Evolutionary conservation across 2,888 invertebrate species (phyloP), one percentile per base, ranked within the genome.

Genomic region (Cepaea hortensis): DNA sequence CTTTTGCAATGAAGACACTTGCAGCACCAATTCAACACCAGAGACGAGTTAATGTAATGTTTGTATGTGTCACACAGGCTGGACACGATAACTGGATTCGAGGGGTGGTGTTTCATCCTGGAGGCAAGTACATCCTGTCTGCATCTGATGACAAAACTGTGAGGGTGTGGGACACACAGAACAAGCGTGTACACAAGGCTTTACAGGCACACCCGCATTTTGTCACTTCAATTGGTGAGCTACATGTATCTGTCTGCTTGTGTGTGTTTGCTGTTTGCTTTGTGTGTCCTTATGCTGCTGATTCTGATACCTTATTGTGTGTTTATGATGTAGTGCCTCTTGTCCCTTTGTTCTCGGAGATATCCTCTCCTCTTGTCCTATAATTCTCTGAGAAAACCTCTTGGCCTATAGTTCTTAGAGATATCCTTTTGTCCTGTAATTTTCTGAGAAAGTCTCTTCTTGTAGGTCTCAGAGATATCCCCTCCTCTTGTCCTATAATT

Each of bases 81-180:
- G 99, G 98, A 80, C 99, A 99, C 95, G 99, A 99, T 96, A 99
- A 99, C 96, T 99, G 99, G 99, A 98, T 99, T 92, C 97, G 99
- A 93, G 98, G 98, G 92, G 96, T 98, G 91, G 97, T 97, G 94
- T 99, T 99, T 96, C 99, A 99, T 96, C 98, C 99, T 87, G 98
- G 98, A 94, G 99, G 99, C 91, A 98, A 99, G 96, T 99, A 97
- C 95, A 96, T 99, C 94, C 96, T 99, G 93, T 98, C 98, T 90
- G 98, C 98, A 89, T 97, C 98, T 94, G 99, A 99, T 96, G 99
- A 99, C 95, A 99, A 99, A 96, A 99, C 98, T 91, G 96, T 99
- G 93, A 96, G 99, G 94, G 97, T 99, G 91, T 99, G 99, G 99
- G 99, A 99, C 95, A 96, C 98, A 92, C 97, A 98, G 94, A 98